Conservation (phyloP, 2,888 invertebrate genomes). For the Arge pagana region DNA sequence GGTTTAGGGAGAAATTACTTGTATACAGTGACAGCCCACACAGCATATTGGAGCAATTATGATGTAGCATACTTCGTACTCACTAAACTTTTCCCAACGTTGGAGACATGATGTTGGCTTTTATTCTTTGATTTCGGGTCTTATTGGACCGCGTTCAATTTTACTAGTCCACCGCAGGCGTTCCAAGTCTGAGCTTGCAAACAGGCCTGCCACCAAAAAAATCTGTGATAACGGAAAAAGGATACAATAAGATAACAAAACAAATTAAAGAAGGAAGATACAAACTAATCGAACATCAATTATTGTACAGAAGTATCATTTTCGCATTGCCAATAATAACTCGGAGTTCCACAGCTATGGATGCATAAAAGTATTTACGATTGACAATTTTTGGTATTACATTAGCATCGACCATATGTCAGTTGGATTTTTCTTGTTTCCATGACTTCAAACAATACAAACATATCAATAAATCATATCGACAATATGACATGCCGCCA, state of each 20-base stretch:
- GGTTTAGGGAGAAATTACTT: slow-evolving; percentile 65
- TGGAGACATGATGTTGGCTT: slow-evolving; percentile 57
- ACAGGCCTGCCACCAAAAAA: slow-evolving; percentile 52
- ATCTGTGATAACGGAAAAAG: slow-evolving; percentile 57
- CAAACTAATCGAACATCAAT: neutral
- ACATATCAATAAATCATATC: too few relatives aligned
- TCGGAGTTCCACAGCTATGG: too few relatives aligned
- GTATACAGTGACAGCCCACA: slow-evolving; percentile 67
- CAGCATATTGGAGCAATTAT: slow-evolving; percentile 68
- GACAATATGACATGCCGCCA: too few relatives aligned
- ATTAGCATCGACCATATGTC: too few relatives aligned
- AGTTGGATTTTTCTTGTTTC: too few relatives aligned
- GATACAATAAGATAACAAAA: slow-evolving; percentile 54
- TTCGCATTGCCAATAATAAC: too few relatives aligned
- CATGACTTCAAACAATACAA: too few relatives aligned
- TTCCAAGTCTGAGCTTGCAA: slow-evolving; percentile 39
- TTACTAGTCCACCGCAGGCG: slow-evolving; percentile 48
- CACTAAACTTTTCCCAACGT: slow-evolving; percentile 59
- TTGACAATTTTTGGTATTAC: too few relatives aligned
- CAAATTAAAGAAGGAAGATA: neutral
- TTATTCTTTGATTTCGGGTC: slow-evolving; percentile 31
- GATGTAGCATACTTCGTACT: slow-evolving; percentile 69
- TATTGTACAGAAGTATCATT: slow-evolving; percentile 5
- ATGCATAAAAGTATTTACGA: too few relatives aligned
- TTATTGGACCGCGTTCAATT: slow-evolving; percentile 36